phyloP scores from a whole-genome alignment of 2,888 invertebrate genomes.

The Pammene fasciana region DNA sequence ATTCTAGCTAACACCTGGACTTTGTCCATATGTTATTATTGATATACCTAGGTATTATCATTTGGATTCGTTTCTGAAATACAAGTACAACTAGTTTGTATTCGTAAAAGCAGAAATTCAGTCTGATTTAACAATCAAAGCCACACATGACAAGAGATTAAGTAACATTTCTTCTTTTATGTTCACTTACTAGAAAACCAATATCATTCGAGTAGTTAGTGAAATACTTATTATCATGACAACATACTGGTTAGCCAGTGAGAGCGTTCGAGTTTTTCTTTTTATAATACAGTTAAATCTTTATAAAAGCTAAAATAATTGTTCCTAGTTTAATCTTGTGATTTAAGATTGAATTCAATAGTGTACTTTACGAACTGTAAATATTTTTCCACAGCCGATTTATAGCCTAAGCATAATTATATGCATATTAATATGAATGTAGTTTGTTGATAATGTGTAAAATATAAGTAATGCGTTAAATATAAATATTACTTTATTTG shows the following conservation, averaged over 20 bases:
- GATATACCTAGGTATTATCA: neutral
- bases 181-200: constrained; percentile 43
- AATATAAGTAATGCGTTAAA: constrained; percentile 49
- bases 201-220: constrained; percentile 36
- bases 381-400: constrained; percentile 41
- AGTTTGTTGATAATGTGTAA: constrained; percentile 53
- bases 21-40: constrained; percentile 6
- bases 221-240: constrained; percentile 37
- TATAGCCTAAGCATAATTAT: constrained; percentile 40
- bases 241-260: constrained; percentile 30
- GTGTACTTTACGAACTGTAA: constrained; percentile 37
- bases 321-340: constrained; percentile 62
- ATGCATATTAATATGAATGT: constrained; percentile 42
- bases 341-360: constrained; percentile 54
- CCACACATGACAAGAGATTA: neutral
- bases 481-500: constrained; percentile 39
- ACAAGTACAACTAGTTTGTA: constrained; percentile 1
- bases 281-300: constrained; percentile 33
- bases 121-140: constrained; percentile 2
- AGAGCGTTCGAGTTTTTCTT: constrained; percentile 28
- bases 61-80: neutral
- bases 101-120: constrained; percentile 8
- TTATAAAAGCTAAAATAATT: constrained; percentile 49
- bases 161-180: constrained; percentile 30
- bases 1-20: neutral